Base-by-base conservation (phyloP, 2,888 invertebrate genomes). In the Polydesmus complanatus region DNA sequence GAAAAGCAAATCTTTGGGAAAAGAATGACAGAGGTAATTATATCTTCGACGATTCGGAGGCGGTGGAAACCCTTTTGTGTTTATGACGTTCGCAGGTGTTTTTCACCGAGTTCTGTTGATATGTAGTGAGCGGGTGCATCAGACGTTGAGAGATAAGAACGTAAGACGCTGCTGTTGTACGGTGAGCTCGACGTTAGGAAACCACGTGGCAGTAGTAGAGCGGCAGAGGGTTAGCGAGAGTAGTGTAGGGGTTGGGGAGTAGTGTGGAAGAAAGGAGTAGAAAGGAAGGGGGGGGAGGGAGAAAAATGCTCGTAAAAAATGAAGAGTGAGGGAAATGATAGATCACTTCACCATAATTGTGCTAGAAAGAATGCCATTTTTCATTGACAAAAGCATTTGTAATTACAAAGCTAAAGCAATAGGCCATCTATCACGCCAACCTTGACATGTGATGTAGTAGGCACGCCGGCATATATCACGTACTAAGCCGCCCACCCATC, bases 341-440 rank as follows among this genome's bases (percentile, higher is more conserved):
- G 58, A 58, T 58, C 51, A 58, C 58, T 58, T 27, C 52, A 58
- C 58, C 22, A 37, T 58, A 58, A 58, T 58, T 58, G 58, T 58
- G 58, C 37, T 48, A 52, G 58, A 58, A 58, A 58, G 58, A 58
- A 58, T 58, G 58, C 58, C 58, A 58, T 58, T 58, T 58, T 58
- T 58, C 58, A 58, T 58, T 58, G 58, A 58, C 52, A 58, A 58
- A 58, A 58, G 58, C 58, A 58, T 58, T 58, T 58, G 58, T 58
- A 58, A 58, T 58, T 58, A 58, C 58, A 58, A 58, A 58, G 58
- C 58, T 58, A 52, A 37, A 58, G 58, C 58, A 51, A 58, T 58
- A 58, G 58, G 58, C 58, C 58, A 58, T 58, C 49, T 52, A 58
- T 58, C 58, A 58, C 51, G 49, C 27, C 47, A 8, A n/a, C 47